Conservation (phyloP, 2,888 invertebrate genomes). For the Melolontha melolontha region DNA sequence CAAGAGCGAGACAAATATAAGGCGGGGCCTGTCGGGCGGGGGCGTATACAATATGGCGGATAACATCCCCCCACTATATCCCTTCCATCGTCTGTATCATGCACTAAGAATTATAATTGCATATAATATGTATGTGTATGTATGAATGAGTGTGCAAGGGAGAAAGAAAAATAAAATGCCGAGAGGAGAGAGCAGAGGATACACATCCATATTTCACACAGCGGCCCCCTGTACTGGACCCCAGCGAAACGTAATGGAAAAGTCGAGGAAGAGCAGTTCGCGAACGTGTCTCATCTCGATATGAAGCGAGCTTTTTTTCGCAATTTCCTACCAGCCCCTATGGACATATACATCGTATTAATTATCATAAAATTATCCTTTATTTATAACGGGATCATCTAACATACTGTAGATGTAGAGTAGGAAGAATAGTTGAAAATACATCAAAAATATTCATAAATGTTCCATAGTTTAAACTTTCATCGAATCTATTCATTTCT, state of each 20-base stretch:
- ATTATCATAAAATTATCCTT: slow-evolving; percentile 61
- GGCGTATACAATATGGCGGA: slow-evolving; percentile 67
- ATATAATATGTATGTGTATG: slow-evolving; percentile 64
- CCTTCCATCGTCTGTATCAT: slow-evolving; percentile 61
- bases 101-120: slow-evolving; percentile 66
- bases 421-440: too few species aligned
- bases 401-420: too few species aligned
- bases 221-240: slow-evolving; percentile 43
- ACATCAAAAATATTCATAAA: too few species aligned
- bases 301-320: slow-evolving; percentile 38
- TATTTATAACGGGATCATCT: slow-evolving; percentile 54
- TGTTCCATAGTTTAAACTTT: too few species aligned
- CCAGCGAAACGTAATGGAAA: slow-evolving; percentile 37
- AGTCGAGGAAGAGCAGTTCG: slow-evolving; percentile 44
- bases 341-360: slow-evolving; percentile 57
- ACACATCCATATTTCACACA: slow-evolving; percentile 59
- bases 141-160: slow-evolving; percentile 53
- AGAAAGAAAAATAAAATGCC: background rate
- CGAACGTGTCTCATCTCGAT: slow-evolving; percentile 37
- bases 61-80: slow-evolving; percentile 60
- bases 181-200: slow-evolving; percentile 37
- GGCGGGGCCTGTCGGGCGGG: slow-evolving; percentile 63
- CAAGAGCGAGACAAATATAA: slow-evolving; percentile 55
- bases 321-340: slow-evolving; percentile 13
- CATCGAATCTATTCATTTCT: too few species aligned